Evolutionary conservation across 2,888 invertebrate species (phyloP).

Genomic region (Cerceris rybyensis): DNA sequence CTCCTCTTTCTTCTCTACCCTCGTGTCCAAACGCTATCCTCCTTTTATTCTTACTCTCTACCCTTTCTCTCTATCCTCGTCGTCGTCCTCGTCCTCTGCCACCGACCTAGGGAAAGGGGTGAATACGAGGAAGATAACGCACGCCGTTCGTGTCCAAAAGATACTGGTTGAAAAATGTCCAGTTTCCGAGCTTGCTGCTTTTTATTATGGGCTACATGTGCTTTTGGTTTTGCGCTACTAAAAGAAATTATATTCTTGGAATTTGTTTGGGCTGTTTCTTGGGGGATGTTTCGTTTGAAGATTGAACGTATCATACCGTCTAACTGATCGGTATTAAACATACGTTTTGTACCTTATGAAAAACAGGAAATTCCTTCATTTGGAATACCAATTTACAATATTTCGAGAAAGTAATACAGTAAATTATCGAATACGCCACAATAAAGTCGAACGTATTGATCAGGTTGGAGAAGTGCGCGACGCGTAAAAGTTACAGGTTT

Average conservation of each 20-base stretch:
- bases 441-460: neutral
- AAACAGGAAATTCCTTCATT: too few species aligned
- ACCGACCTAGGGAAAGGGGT: constrained; percentile 45
- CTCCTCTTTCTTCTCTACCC: constrained; percentile 16
- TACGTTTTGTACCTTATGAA: too few species aligned
- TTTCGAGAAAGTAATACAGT: too few species aligned
- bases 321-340: too few species aligned
- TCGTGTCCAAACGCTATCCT: constrained; percentile 28
- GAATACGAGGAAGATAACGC: constrained; percentile 64
- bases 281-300: too few species aligned
- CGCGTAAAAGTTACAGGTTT: neutral
- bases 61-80: constrained; percentile 7
- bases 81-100: neutral
- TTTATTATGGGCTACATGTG: neutral
- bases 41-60: constrained; percentile 34
- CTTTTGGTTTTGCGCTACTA: too few species aligned
- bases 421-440: too few species aligned
- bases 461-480: neutral
- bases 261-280: too few species aligned
- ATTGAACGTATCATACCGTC: too few species aligned
- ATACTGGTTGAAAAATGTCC: constrained; percentile 60
- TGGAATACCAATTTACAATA: too few species aligned
- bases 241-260: too few species aligned
- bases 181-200: constrained; percentile 3
- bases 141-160: constrained; percentile 53